Evolutionary conservation across 2,888 invertebrate species (phyloP).

Genomic region (Brachyopa scutellaris): DNA sequence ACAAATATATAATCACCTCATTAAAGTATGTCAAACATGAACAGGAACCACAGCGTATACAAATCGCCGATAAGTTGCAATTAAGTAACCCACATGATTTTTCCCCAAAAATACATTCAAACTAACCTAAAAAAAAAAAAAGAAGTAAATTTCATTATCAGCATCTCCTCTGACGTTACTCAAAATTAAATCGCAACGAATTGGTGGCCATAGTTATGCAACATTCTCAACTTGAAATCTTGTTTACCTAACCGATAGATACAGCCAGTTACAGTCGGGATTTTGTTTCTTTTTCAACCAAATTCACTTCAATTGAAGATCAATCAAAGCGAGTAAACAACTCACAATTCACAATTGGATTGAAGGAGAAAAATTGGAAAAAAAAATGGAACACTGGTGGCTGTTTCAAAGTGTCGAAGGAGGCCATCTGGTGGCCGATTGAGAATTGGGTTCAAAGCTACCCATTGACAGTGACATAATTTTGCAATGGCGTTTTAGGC

Average conservation of each 20-base stretch:
- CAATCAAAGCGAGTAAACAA: slow-evolving; percentile 33
- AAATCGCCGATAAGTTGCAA: too few relatives aligned
- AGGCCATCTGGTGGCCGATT: slow-evolving; percentile 30
- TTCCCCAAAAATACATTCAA: background rate
- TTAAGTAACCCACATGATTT: too few relatives aligned
- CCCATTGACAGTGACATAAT: slow-evolving; percentile 42
- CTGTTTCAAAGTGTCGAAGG: slow-evolving; percentile 1
- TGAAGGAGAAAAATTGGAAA: background rate
- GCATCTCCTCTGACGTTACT: slow-evolving; percentile 6
- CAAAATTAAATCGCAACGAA: background rate
- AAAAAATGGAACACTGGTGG: background rate
- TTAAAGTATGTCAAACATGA: slow-evolving; percentile 48
- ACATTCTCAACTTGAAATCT: background rate
- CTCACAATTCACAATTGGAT: slow-evolving; percentile 36
- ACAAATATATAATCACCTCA: slow-evolving; percentile 30
- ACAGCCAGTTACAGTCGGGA: too few relatives aligned
- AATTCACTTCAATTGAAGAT: slow-evolving; percentile 34
- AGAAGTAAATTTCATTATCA: background rate
- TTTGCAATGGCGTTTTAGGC: slow-evolving; percentile 40
- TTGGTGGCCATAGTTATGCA: slow-evolving; percentile 5
- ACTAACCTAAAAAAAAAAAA: background rate
- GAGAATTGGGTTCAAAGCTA: slow-evolving; percentile 31
- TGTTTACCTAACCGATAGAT: background rate
- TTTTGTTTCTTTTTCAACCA: background rate
- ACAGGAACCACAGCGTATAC: slow-evolving; percentile 31